These are phyloP conservation scores for Nematopogon swammerdamellus DNA, from an alignment of 2,888 invertebrate species.

Conservation along the genomic window DNA sequence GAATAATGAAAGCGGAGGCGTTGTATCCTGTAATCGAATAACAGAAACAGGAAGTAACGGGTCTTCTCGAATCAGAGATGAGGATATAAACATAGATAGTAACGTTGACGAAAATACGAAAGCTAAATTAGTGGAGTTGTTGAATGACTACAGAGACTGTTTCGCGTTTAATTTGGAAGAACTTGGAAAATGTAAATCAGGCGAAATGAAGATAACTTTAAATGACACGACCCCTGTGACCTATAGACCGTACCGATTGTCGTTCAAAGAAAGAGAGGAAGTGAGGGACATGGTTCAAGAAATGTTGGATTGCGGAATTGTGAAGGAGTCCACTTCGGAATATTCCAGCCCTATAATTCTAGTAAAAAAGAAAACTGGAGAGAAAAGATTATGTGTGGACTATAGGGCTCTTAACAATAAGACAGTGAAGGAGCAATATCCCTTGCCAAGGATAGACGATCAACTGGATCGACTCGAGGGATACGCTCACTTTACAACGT, in stretches of 20 bases:
- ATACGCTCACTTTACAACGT: constrained; percentile 14
- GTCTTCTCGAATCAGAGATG: not conserved
- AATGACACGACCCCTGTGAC: constrained; percentile 6
- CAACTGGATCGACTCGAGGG: constrained; percentile 16
- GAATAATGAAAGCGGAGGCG: not conserved
- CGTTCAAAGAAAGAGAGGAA: constrained; percentile 3
- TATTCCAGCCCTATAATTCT: constrained; percentile 15
- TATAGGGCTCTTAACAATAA: constrained; percentile 16
- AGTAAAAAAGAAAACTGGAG: constrained; percentile 9
- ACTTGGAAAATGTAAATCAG: constrained; percentile 9
- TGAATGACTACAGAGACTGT: constrained; percentile 7
- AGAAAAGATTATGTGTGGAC: constrained; percentile 8
- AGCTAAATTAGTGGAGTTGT: constrained; percentile 1
- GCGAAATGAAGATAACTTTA: constrained; percentile 6
- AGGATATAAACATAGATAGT: not conserved
- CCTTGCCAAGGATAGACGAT: constrained; percentile 21
- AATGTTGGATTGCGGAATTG: no score
- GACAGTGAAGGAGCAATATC: constrained; percentile 17
- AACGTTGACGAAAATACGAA: constrained; percentile 3
- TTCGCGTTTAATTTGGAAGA: constrained; percentile 8
- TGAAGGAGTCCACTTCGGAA: constrained; percentile 7
- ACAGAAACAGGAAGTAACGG: not conserved
- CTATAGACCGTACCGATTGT: constrained; percentile 10
- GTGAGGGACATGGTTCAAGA: no score
- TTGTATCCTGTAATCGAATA: not conserved